phyloP scores from a whole-genome alignment of 1,140 invertebrate species.

The Hycleus phaleratus region DNA sequence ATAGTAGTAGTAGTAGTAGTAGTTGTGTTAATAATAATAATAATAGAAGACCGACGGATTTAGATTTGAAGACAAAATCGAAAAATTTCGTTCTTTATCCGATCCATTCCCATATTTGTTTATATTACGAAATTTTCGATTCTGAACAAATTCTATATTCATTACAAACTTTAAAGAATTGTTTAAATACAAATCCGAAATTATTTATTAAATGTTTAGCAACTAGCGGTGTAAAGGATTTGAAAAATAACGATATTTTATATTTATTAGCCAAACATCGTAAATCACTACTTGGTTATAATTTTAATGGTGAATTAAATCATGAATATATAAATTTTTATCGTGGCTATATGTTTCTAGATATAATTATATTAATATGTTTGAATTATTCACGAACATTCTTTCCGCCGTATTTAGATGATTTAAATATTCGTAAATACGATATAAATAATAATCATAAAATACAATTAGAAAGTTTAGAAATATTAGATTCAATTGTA shows the following conservation, averaged over 20 bases:
- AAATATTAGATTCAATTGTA: constrained; percentile 70
- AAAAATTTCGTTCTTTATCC: constrained; percentile 55
- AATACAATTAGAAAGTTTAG: constrained; percentile 68
- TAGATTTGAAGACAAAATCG: constrained; percentile 32
- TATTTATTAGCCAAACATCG: constrained; percentile 66
- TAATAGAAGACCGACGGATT: constrained; percentile 20
- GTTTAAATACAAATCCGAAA: constrained; percentile 64
- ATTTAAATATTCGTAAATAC: constrained; percentile 59
- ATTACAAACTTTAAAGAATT: constrained; percentile 65
- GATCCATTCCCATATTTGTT: constrained; percentile 74
- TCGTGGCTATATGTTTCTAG: constrained; percentile 75
- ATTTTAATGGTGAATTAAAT: constrained; percentile 63
- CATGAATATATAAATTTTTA: constrained; percentile 55
- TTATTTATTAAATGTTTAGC: constrained; percentile 52
- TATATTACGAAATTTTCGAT: constrained; percentile 78
- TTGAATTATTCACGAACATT: constrained; percentile 76
- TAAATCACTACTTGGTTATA: constrained; percentile 73
- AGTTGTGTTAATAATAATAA: no score
- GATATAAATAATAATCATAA: constrained; percentile 70
- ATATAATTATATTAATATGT: constrained; percentile 70
- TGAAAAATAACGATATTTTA: constrained; percentile 49
- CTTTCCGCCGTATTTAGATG: constrained; percentile 58
- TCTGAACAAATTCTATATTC: constrained; percentile 69
- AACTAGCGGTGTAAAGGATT: constrained; percentile 36
- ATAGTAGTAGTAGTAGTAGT: no score